Evolutionary conservation across 2,888 invertebrate species (phyloP), one percentile per base, ranked within the genome.

Genomic region (Suillia variegata): DNA sequence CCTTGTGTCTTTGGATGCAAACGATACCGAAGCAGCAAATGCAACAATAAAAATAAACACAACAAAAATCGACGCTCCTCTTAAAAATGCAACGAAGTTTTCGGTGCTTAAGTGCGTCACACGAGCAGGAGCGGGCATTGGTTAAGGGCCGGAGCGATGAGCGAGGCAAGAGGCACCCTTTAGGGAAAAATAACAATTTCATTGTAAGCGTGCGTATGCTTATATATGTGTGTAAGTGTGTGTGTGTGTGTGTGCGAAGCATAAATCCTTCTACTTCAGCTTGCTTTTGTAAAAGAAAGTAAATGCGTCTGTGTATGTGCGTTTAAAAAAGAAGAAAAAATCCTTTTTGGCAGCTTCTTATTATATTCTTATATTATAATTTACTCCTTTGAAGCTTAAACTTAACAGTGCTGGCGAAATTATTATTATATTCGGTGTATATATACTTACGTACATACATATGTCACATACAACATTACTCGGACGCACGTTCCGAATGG

Each of bases 71-170:
- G 15, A 38, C 15, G 20, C 13, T 15, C 6, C 49, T 59, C 62
- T 62, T 59, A 59, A 59, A 57, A 59, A 62, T 59, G 51, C 62
- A 59, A 59, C 59, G 55, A 59, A 62, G 59, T 62, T 62, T 59
- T 57, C 62, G 62, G 57, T 59, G 51, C 59, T 62, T 59, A 57
- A 57, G 42, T 47, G 31, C 15, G 13, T 17, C 26, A 45, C 8
- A 56, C 21, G n/a, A 38, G 38, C 6, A 38, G 38, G 4, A n/a
- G 38, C n/a, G n/a, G n/a, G 6, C 31, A 12, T 8, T 31, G 31
- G 31, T 12, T 8, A 31, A 31, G 31, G 12, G 38, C 38, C 12
- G n/a, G n/a, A 12, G 38, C 38, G n/a, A 13, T 13, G 10, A n/a
- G 38, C 10, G 38, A 8, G 38, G 38, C 13, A 8, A 38, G 10